Evolutionary conservation across 2,797 vertebrate species (phyloP).

Genomic region (Glyptemys insculpta): DNA sequence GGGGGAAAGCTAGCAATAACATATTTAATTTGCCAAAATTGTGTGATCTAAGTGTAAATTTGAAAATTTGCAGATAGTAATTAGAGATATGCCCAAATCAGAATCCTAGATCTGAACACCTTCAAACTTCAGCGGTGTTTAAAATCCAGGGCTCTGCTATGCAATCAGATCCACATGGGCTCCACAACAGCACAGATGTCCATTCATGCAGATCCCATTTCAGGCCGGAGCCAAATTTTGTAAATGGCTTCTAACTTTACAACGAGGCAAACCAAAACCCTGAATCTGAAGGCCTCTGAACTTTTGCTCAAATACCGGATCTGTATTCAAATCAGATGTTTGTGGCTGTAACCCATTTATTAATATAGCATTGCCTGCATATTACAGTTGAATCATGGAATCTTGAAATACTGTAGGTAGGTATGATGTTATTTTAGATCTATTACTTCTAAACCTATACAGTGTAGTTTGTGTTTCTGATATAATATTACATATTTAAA

Average conservation of each 20-base stretch:
- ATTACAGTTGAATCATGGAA: slow-evolving; percentile 14
- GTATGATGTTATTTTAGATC: neutral
- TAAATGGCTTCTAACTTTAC: slow-evolving; percentile 7
- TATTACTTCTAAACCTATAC: neutral
- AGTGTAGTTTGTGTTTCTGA: slow-evolving; percentile 11
- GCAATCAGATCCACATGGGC: neutral
- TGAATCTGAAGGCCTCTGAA: slow-evolving; percentile 12
- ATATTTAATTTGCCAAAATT: slow-evolving; percentile 34
- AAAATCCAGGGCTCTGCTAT: neutral
- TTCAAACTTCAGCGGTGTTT: neutral
- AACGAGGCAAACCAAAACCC: neutral
- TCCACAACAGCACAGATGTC: neutral
- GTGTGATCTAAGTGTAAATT: neutral
- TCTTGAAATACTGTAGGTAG: neutral
- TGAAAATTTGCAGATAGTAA: neutral
- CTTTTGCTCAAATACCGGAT: slow-evolving; percentile 18
- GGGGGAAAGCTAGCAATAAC: neutral
- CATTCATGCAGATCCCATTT: neutral
- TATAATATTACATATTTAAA: slow-evolving; percentile 7
- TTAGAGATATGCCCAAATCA: neutral
- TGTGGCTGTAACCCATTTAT: slow-evolving; percentile 4
- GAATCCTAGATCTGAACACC: neutral
- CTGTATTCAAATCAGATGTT: slow-evolving; percentile 5
- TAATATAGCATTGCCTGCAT: neutral
- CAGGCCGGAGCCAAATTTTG: slow-evolving; percentile 33